These are phyloP conservation scores for Holcopasites calliopsidis DNA, from an alignment of 1,140 invertebrate species.

Conservation along the genomic window DNA sequence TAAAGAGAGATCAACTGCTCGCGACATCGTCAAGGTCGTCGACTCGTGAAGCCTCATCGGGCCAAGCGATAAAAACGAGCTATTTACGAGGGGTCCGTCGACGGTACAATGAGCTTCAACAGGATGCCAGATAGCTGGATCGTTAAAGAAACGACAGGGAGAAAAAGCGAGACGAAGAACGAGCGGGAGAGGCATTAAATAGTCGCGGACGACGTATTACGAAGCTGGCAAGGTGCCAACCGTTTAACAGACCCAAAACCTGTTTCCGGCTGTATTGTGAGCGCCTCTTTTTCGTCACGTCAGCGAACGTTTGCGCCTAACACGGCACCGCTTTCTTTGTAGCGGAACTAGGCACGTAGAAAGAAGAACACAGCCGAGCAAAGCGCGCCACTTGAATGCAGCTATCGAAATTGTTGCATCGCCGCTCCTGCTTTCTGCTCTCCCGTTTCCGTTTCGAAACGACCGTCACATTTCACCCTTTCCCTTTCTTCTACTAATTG, in stretches of 20 bases:
- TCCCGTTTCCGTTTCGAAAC: background rate
- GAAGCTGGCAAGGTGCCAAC: conserved; percentile 51
- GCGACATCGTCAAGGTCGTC: conserved; percentile 55
- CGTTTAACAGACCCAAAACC: conserved; percentile 59
- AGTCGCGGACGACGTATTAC: conserved; percentile 58
- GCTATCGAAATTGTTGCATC: conserved; percentile 26
- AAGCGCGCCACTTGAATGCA: conserved; percentile 27
- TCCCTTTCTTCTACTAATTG: too few relatives aligned
- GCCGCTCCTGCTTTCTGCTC: background rate
- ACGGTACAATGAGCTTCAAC: conserved; percentile 46
- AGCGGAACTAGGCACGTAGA: conserved; percentile 15
- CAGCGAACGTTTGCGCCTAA: background rate
- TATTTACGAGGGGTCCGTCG: conserved; percentile 46
- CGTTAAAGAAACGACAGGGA: background rate
- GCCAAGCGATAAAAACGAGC: conserved; percentile 54
- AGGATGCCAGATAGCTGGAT: background rate
- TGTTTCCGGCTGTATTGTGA: conserved; percentile 53
- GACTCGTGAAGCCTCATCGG: conserved; percentile 29
- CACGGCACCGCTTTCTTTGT: conserved; percentile 25
- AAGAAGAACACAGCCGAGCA: background rate
- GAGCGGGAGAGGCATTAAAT: conserved; percentile 33
- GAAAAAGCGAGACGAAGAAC: background rate
- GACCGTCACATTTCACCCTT: background rate
- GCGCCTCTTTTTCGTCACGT: conserved; percentile 27
- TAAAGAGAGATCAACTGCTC: conserved; percentile 17